Conservation (phyloP, 2,797 vertebrate genomes). For the Epinephelus malabaricus region DNA sequence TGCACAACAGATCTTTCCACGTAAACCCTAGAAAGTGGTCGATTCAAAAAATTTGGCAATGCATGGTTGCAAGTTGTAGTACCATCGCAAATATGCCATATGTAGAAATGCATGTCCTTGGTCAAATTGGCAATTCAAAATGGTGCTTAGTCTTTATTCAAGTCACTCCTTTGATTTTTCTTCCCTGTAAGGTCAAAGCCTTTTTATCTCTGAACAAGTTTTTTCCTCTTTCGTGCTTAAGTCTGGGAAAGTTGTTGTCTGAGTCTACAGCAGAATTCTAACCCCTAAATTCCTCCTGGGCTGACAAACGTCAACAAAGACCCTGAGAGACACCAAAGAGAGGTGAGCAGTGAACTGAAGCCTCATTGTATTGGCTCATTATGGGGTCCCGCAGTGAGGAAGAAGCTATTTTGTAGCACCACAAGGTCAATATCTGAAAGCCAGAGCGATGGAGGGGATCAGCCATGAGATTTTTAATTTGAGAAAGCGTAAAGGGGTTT, state of each 20-base stretch:
- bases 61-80: constrained; percentile 10
- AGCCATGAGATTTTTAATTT: constrained; percentile 83
- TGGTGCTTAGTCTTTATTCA: constrained; percentile 68
- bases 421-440: constrained; percentile 86
- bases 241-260: constrained; percentile 70
- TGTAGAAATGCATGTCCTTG: constrained; percentile 13
- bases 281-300: constrained; percentile 78
- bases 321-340: constrained; percentile 81
- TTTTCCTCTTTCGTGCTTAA: constrained; percentile 53
- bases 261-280: constrained; percentile 75
- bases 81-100: not conserved
- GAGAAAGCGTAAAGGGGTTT: constrained; percentile 78
- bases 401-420: constrained; percentile 84
- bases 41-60: not conserved
- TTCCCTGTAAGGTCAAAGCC: constrained; percentile 64
- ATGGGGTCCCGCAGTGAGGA: constrained; percentile 83
- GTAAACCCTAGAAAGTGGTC: not conserved
- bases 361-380: constrained; percentile 84
- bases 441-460: constrained; percentile 80
- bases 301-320: constrained; percentile 86
- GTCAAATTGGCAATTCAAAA: constrained; percentile 62
- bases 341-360: constrained; percentile 85
- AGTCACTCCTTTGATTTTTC: constrained; percentile 65
- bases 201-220: constrained; percentile 62
- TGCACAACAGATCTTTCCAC: not conserved